phyloP scores from a whole-genome alignment of 2,797 vertebrate species.

The Remorina albescens region DNA sequence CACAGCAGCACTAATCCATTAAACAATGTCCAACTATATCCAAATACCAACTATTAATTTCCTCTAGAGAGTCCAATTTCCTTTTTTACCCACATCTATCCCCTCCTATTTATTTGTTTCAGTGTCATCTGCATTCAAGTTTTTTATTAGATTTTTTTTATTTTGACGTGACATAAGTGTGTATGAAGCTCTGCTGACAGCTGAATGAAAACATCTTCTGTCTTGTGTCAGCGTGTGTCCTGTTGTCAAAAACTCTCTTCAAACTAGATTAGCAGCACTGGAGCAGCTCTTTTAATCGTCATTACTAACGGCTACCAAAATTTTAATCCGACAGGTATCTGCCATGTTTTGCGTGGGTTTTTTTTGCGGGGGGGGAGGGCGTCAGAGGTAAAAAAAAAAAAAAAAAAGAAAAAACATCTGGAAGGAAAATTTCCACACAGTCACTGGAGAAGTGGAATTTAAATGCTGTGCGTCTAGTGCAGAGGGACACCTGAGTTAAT shows the following conservation, averaged over 20 bases:
- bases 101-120: conserved; percentile 38
- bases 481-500: not conserved
- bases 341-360: conserved; percentile 49
- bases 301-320: conserved; percentile 31
- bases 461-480: not conserved
- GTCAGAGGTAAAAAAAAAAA: conserved; percentile 15
- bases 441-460: not conserved
- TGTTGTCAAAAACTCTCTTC: conserved; percentile 60
- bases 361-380: too few species aligned
- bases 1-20: not conserved
- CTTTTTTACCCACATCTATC: conserved; percentile 23
- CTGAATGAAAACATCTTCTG: conserved; percentile 56
- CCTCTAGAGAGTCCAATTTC: not conserved
- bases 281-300: conserved; percentile 58
- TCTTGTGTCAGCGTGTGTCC: conserved; percentile 44
- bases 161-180: conserved; percentile 48
- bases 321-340: conserved; percentile 54
- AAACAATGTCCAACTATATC: conserved; percentile 10
- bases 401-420: too few species aligned
- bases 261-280: conserved; percentile 52
- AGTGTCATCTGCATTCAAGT: not conserved
- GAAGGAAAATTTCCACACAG: conserved; percentile 18
- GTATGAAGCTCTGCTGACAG: conserved; percentile 44
- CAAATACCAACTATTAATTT: not conserved
- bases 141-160: conserved; percentile 15